These are phyloP conservation scores for Drosophila kepulauana DNA, from an alignment of 1,140 invertebrate species.

Conservation along the genomic window DNA sequence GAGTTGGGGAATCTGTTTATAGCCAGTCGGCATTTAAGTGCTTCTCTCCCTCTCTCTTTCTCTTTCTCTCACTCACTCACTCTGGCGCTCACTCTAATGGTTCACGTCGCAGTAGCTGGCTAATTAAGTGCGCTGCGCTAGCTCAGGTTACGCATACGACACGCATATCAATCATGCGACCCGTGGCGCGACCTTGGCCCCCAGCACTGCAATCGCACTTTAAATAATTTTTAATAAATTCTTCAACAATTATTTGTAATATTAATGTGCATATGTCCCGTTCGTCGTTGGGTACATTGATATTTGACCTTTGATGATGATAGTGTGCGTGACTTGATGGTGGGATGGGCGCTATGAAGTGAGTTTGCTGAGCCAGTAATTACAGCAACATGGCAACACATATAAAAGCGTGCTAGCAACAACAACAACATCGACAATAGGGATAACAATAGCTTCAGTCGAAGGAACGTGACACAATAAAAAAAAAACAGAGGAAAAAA, in stretches of 20 bases:
- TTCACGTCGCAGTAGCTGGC: not conserved
- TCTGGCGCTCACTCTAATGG: not conserved
- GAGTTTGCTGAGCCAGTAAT: conserved; percentile 44
- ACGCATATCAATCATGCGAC: conserved; percentile 43
- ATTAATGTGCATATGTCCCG: conserved; percentile 7
- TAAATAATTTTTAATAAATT: conserved; percentile 8
- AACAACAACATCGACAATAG: conserved; percentile 50
- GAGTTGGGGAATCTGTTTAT: conserved; percentile 72
- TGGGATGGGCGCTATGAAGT: conserved; percentile 3
- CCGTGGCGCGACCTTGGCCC: conserved; percentile 5
- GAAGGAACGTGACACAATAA: conserved; percentile 32
- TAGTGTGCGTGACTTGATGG: conserved; percentile 37
- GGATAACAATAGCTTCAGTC: conserved; percentile 39
- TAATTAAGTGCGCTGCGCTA: conserved; percentile 13
- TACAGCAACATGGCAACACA: conserved; percentile 62
- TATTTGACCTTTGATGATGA: conserved; percentile 60
- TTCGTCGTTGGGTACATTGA: conserved; percentile 21
- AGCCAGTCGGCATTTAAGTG: conserved; percentile 71
- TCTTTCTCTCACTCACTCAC: not conserved
- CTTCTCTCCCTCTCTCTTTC: not conserved
- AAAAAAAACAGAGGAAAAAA: not conserved
- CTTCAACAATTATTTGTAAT: conserved; percentile 14
- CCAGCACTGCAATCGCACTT: not conserved
- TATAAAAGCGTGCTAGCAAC: conserved; percentile 60
- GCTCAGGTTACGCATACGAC: conserved; percentile 36